Percentiles rank a stretch among this genome's conserved stretches.
phyloP scores from a whole-genome alignment of 1,140 invertebrate genomes.

The Galendromus occidentalis region DNA sequence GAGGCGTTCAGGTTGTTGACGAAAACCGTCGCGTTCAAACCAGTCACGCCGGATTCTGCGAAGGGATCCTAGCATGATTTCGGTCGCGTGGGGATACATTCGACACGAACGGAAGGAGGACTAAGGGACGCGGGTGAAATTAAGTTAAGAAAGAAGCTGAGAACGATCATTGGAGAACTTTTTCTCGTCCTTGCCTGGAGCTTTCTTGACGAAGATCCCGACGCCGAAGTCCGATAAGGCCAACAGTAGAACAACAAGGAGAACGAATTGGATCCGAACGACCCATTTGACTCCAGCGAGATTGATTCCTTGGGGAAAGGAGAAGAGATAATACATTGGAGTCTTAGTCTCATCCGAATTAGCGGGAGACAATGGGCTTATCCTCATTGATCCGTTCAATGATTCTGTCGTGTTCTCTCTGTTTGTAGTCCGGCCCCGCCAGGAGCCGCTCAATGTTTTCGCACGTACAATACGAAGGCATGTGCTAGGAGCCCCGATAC shows the following conservation, averaged over 20 bases:
- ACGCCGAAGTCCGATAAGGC: slow-evolving; percentile 71
- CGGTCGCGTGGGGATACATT: no score
- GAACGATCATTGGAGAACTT: not conserved
- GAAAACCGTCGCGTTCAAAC: slow-evolving; percentile 58
- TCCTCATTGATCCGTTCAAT: no score
- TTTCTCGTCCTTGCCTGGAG: slow-evolving; percentile 33
- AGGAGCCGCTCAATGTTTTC: no score
- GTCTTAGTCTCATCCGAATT: no score
- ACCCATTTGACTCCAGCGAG: slow-evolving; percentile 82
- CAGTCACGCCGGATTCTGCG: slow-evolving; percentile 55
- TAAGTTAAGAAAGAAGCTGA: no score
- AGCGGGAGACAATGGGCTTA: no score
- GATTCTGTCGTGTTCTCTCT: no score
- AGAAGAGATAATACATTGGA: no score
- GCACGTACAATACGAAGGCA: no score
- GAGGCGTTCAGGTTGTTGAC: slow-evolving; percentile 57
- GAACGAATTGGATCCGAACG: slow-evolving; percentile 65
- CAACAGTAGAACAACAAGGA: slow-evolving; percentile 57
- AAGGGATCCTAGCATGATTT: not conserved
- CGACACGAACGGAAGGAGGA: not conserved
- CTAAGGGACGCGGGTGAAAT: no score
- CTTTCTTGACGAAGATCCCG: slow-evolving; percentile 53
- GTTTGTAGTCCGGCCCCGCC: no score
- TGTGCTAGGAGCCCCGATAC: no score
- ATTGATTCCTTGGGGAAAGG: slow-evolving; percentile 43